Conservation (phyloP, 2,888 invertebrate genomes). For the Acanthoscelides obtectus region DNA sequence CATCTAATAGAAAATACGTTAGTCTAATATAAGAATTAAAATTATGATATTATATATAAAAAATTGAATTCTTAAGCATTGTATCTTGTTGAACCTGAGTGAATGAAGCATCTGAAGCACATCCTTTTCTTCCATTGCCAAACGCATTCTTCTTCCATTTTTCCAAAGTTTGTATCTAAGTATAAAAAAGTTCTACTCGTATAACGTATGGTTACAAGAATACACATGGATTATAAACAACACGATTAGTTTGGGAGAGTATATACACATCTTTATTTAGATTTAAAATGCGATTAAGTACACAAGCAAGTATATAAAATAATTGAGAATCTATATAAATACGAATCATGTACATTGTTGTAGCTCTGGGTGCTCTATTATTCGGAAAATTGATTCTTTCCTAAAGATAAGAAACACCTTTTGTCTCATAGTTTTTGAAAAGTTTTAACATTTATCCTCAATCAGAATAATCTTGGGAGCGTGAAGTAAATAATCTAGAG, state of each 20-base stretch:
- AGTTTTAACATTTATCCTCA: too few relatives aligned
- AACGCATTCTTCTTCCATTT: background rate
- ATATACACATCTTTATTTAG: slow-evolving; percentile 1
- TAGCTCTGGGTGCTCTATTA: slow-evolving; percentile 34
- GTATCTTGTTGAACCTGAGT: too few relatives aligned
- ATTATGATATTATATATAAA: too few relatives aligned
- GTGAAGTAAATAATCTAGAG: too few relatives aligned
- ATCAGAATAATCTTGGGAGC: too few relatives aligned
- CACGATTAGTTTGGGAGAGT: slow-evolving; percentile 33
- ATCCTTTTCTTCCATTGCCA: background rate
- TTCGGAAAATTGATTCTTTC: background rate
- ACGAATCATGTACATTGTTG: slow-evolving; percentile 49
- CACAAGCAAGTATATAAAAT: slow-evolving; percentile 50
- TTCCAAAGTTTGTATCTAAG: background rate
- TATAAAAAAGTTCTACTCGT: background rate
- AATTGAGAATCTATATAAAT: slow-evolving; percentile 46
- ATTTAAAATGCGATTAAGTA: slow-evolving; percentile 45
- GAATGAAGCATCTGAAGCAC: background rate
- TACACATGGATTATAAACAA: slow-evolving; percentile 39
- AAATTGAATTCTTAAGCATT: too few relatives aligned
- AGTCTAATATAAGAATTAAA: too few relatives aligned
- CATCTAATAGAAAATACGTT: too few relatives aligned
- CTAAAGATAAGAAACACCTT: background rate
- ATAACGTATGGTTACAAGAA: slow-evolving; percentile 25
- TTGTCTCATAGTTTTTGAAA: too few relatives aligned